A percentile compares a stretch with the other conserved stretches of the same genome.
phyloP scores from a whole-genome alignment of 2,113 vertebrate species.

The Gymnobelideus leadbeateri region DNA sequence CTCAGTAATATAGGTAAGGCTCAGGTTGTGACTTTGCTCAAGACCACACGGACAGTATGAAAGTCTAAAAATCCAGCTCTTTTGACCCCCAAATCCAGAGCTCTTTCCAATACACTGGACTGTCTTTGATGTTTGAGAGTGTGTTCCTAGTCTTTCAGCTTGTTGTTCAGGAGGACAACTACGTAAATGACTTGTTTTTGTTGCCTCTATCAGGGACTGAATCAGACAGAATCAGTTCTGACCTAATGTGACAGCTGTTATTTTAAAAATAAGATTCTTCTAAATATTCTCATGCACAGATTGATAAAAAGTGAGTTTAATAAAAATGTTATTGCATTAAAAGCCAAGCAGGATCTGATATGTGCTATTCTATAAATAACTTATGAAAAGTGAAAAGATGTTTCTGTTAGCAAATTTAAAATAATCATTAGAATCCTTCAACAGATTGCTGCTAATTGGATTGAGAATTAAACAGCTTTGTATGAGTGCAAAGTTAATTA shows the following conservation, averaged over 20 bases:
- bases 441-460: constrained; percentile 90
- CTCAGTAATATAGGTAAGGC: neutral
- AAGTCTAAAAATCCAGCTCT: neutral
- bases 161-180: neutral
- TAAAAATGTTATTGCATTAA: constrained; percentile 81
- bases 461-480: constrained; percentile 89
- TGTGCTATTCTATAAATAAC: constrained; percentile 85
- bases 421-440: constrained; percentile 89
- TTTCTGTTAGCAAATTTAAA: constrained; percentile 91
- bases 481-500: constrained; percentile 89
- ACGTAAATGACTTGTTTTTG: neutral
- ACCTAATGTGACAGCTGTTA: constrained; percentile 36
- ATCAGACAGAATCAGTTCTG: neutral
- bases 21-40: neutral
- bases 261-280: constrained; percentile 29
- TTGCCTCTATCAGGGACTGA: constrained; percentile 26
- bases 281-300: constrained; percentile 63
- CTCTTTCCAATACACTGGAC: neutral
- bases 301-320: constrained; percentile 59
- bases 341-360: constrained; percentile 74
- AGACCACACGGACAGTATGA: neutral
- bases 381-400: constrained; percentile 87
- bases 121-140: neutral
- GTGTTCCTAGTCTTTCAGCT: neutral
- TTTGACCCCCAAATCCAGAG: neutral